These are phyloP conservation scores for Moxostoma hubbsi DNA, from an alignment of 2,797 vertebrate genomes.

Conservation along the genomic window DNA sequence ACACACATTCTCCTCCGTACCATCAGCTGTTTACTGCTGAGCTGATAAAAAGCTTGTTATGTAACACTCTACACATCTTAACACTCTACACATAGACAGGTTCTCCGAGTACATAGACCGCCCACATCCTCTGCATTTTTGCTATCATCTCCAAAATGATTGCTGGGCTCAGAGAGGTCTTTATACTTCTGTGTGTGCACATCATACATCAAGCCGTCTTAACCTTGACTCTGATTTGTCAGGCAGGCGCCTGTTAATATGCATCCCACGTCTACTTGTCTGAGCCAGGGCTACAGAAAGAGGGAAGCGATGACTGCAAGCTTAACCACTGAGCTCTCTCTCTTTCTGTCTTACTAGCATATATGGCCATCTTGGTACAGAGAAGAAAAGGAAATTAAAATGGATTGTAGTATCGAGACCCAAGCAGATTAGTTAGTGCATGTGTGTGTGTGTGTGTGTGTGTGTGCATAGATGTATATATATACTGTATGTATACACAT, in stretches of 20 bases:
- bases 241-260: slow-evolving; percentile 52
- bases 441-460: no score
- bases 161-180: slow-evolving; percentile 15
- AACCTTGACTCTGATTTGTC: slow-evolving; percentile 12
- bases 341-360: not conserved
- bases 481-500: no score
- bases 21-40: slow-evolving; percentile 54
- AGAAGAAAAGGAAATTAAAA: slow-evolving; percentile 6
- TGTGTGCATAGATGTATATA: no score
- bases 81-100: slow-evolving; percentile 17
- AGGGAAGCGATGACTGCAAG: slow-evolving; percentile 4
- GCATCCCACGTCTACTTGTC: slow-evolving; percentile 47
- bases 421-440: not conserved
- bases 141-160: slow-evolving; percentile 27
- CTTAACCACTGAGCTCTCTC: slow-evolving; percentile 3
- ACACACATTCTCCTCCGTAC: slow-evolving; percentile 42
- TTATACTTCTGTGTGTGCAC: slow-evolving; percentile 17
- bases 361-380: slow-evolving; percentile 28
- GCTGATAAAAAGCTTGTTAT: slow-evolving; percentile 50
- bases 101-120: slow-evolving; percentile 38
- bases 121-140: slow-evolving; percentile 30
- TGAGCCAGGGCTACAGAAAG: slow-evolving; percentile 22
- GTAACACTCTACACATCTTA: slow-evolving; percentile 29
- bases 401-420: slow-evolving; percentile 6
- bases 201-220: slow-evolving; percentile 7